These are phyloP conservation scores for Ectemnius continuus DNA, from an alignment of 2,888 invertebrate genomes.

Conservation along the genomic window DNA sequence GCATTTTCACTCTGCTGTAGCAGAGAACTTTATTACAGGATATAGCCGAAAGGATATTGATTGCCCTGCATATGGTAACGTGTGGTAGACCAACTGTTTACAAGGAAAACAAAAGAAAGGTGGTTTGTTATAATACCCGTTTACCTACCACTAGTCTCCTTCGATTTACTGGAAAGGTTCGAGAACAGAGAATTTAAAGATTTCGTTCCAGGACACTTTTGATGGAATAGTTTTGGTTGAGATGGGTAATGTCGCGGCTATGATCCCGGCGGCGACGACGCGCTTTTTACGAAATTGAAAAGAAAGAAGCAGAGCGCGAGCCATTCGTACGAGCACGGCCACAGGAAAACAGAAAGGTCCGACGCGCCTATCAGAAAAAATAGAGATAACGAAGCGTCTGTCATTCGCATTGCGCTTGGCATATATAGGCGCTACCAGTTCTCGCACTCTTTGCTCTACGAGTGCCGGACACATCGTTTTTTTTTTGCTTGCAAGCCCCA, in stretches of 20 bases:
- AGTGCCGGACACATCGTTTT: slow-evolving; percentile 1
- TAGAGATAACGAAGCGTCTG: slow-evolving; percentile 35
- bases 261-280: slow-evolving; percentile 36
- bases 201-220: slow-evolving; percentile 65
- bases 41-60: slow-evolving; percentile 3
- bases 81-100: slow-evolving; percentile 71
- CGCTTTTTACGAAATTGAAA: neutral
- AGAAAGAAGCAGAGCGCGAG: slow-evolving; percentile 32
- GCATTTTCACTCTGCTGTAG: neutral
- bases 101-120: slow-evolving; percentile 67
- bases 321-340: slow-evolving; percentile 5
- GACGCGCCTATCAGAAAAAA: slow-evolving; percentile 14
- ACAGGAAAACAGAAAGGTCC: slow-evolving; percentile 11
- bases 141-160: slow-evolving; percentile 77
- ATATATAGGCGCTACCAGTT: slow-evolving; percentile 16
- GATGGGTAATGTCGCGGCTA: slow-evolving; percentile 51
- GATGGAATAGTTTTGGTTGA: slow-evolving; percentile 32
- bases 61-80: slow-evolving; percentile 58
- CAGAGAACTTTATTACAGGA: neutral
- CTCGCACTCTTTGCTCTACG: slow-evolving; percentile 11
- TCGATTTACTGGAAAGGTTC: slow-evolving; percentile 77
- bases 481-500: slow-evolving; percentile 3
- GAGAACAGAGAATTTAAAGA: slow-evolving; percentile 72
- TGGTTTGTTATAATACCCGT: slow-evolving; percentile 72
- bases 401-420: slow-evolving; percentile 21